A percentile compares a stretch with the other conserved stretches of the same genome.
Evolutionary conservation across 2,888 invertebrate genomes (phyloP).

Genomic region (Mimas tiliae): DNA sequence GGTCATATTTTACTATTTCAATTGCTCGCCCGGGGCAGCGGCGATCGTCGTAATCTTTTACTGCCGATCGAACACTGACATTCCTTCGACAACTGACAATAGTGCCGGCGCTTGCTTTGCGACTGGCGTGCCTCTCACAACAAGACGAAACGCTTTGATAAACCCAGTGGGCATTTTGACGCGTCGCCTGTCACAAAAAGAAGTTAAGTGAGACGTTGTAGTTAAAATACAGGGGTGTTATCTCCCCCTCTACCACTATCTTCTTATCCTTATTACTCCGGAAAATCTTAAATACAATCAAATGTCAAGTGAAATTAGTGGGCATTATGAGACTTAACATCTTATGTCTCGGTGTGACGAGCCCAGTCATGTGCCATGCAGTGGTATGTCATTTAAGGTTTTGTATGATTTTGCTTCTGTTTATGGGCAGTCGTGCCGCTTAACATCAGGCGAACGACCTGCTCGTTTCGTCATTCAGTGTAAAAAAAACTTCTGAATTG

Average conservation of each 20-base stretch:
- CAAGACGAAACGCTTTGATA: constrained; percentile 36
- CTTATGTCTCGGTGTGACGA: too few species aligned
- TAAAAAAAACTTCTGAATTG: too few species aligned
- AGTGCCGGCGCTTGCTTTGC: constrained; percentile 41
- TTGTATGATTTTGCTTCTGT: too few species aligned
- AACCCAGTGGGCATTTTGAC: constrained; percentile 29
- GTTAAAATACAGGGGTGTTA: not conserved
- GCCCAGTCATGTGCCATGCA: too few species aligned
- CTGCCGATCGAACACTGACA: constrained; percentile 42
- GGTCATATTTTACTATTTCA: constrained; percentile 26
- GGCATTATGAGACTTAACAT: too few species aligned
- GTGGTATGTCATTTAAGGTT: too few species aligned
- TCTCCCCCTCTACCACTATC: not conserved
- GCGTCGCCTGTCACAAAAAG: constrained; percentile 5
- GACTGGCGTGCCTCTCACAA: constrained; percentile 46
- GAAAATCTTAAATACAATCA: too few species aligned
- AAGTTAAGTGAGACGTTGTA: constrained; percentile 5
- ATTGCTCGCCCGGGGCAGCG: constrained; percentile 29
- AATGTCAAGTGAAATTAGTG: too few species aligned
- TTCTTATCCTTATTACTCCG: too few species aligned
- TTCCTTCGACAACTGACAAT: constrained; percentile 51
- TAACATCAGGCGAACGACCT: too few species aligned
- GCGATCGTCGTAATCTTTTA: constrained; percentile 31
- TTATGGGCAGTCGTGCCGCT: too few species aligned
- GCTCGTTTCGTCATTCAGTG: too few species aligned